Percentiles rank a stretch among this genome's conserved stretches.
These are phyloP conservation scores for Chloropsis cyanopogon DNA, from an alignment of 2,113 vertebrate species.

Conservation along the genomic window DNA sequence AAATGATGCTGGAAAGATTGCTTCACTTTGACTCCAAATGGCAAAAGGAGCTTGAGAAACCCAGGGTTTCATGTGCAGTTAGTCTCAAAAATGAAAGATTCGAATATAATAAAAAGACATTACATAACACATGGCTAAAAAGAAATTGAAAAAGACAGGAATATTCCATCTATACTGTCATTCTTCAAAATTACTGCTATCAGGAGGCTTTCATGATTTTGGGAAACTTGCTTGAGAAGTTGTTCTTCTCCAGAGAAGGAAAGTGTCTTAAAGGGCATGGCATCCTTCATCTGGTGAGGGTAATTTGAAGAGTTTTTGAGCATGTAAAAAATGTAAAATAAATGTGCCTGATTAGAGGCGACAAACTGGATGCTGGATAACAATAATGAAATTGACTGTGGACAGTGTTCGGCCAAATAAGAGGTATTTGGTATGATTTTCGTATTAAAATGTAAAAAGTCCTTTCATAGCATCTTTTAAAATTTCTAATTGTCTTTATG, in stretches of 20 bases:
- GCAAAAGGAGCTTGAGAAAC: slow-evolving; percentile 29
- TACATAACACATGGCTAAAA: slow-evolving; percentile 6
- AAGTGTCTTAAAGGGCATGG: slow-evolving; percentile 3
- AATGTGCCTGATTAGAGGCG: neutral
- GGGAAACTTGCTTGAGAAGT: slow-evolving; percentile 12
- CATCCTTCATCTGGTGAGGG: neutral
- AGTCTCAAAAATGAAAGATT: slow-evolving; percentile 38
- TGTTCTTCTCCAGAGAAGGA: neutral
- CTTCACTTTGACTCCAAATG: slow-evolving; percentile 56
- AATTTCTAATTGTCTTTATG: neutral
- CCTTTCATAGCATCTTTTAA: neutral
- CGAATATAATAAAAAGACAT: slow-evolving; percentile 34
- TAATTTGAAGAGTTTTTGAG: neutral
- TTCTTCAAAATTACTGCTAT: slow-evolving; percentile 57
- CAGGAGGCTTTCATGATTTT: slow-evolving; percentile 20
- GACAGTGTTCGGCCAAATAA: neutral
- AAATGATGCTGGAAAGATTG: slow-evolving; percentile 66
- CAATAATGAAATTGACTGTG: neutral
- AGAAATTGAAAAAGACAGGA: slow-evolving; percentile 4
- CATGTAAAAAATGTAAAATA: slow-evolving; percentile 22
- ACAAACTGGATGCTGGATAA: neutral
- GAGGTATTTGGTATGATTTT: neutral
- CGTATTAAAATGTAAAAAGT: neutral
- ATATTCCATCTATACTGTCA: neutral
- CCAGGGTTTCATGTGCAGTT: slow-evolving; percentile 27